Evolutionary conservation across 2,113 vertebrate species (phyloP).

Genomic region (Recurvirostra avosetta): DNA sequence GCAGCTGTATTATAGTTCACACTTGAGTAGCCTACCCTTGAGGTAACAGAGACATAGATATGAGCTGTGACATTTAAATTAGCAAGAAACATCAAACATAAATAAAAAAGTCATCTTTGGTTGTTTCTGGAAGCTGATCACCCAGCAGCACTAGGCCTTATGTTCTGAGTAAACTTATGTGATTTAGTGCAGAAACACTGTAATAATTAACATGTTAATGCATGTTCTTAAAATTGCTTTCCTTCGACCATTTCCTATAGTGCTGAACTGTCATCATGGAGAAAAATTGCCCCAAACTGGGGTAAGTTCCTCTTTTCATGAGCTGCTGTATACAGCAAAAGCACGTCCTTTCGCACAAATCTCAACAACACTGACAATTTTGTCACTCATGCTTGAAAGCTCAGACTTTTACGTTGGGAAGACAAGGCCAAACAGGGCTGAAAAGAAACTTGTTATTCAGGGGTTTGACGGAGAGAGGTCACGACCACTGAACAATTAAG

Average conservation of each 20-base stretch:
- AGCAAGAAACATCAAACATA: conserved; percentile 49
- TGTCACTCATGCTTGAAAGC: not conserved
- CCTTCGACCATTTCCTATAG: not conserved
- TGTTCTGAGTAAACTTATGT: not conserved
- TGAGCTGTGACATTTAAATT: conserved; percentile 53
- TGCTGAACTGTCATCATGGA: not conserved
- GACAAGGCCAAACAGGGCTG: not conserved
- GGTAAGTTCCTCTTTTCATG: not conserved
- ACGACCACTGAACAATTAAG: not conserved
- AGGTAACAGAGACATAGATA: conserved; percentile 52
- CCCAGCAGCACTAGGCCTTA: not conserved
- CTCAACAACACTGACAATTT: not conserved
- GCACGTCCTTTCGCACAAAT: not conserved
- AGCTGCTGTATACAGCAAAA: not conserved
- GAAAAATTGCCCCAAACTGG: not conserved
- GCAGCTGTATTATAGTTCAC: conserved; percentile 39
- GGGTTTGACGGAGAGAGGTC: not conserved
- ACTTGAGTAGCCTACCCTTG: conserved; percentile 58
- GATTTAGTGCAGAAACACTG: not conserved
- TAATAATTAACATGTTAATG: not conserved
- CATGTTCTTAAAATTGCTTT: not conserved
- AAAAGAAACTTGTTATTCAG: not conserved
- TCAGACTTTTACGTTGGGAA: not conserved
- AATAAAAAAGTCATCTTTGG: conserved; percentile 22
- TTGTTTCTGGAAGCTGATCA: conserved; percentile 39